Evolutionary conservation across 2,113 vertebrate genomes (phyloP).

Genomic region (Aviceda subcristata): DNA sequence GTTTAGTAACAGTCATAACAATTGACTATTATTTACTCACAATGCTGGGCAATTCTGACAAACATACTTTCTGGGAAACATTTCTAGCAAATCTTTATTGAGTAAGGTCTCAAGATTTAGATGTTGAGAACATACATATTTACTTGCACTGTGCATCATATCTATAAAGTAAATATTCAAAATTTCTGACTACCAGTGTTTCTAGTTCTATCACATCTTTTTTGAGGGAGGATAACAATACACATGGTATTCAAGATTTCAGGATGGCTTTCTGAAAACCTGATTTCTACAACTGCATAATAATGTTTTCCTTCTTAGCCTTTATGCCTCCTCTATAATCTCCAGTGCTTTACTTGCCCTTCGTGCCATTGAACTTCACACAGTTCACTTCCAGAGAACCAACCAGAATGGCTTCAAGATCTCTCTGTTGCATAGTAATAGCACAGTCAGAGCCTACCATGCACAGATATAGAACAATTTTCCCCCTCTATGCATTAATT

Average conservation of each 20-base stretch:
- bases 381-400: neutral
- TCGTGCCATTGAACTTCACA: neutral
- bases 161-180: neutral
- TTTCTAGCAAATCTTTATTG: neutral
- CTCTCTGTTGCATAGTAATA: neutral
- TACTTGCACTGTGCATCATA: neutral
- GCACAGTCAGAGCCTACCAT: neutral
- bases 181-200: neutral
- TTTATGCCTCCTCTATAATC: neutral
- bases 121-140: neutral
- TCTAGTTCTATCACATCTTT: neutral
- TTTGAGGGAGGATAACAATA: neutral
- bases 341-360: neutral
- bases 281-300: neutral
- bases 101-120: neutral
- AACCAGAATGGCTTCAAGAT: neutral
- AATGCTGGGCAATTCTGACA: neutral
- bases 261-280: neutral
- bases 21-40: neutral
- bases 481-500: neutral
- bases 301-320: neutral
- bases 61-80: neutral
- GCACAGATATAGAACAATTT: neutral
- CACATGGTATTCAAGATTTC: rapidly evolving
- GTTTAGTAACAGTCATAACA: neutral